Conservation (phyloP, 1,140 invertebrate genomes). For the Penaeus chinensis region DNA sequence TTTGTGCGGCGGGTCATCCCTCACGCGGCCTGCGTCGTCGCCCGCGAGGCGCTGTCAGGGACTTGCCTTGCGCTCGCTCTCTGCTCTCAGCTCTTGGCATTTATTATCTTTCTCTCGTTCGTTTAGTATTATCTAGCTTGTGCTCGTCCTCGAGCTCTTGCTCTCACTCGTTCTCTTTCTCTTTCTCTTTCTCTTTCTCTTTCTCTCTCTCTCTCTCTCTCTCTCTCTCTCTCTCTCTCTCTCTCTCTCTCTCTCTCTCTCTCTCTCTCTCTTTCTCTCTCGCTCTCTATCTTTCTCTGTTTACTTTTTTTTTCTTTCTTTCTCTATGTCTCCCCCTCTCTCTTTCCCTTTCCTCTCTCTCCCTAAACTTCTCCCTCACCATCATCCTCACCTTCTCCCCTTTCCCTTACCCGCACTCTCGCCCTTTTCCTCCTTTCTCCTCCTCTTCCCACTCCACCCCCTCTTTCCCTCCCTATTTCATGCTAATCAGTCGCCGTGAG, state of each 20-base stretch:
- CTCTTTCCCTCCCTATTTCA: neutral
- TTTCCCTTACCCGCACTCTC: neutral
- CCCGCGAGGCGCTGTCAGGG: too few relatives aligned
- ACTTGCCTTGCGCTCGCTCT: too few relatives aligned
- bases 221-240: too few relatives aligned
- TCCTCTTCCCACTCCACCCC: neutral
- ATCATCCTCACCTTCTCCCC: neutral
- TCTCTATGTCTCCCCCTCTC: neutral
- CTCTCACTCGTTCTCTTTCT: too few relatives aligned
- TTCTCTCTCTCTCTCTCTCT: too few relatives aligned
- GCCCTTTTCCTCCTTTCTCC: neutral
- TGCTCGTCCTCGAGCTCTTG: too few relatives aligned
- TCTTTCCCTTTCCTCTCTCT: conserved; percentile 17
- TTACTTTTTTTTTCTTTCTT: neutral
- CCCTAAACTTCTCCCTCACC: neutral
- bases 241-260: neutral
- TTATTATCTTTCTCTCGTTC: too few relatives aligned
- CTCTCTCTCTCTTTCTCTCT: neutral
- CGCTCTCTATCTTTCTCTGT: neutral
- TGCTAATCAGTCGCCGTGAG: conserved; percentile 35
- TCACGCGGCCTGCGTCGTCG: too few relatives aligned
- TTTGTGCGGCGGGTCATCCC: too few relatives aligned
- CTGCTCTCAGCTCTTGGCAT: too few relatives aligned
- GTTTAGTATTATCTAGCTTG: too few relatives aligned
- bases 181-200: too few relatives aligned